Conservation (phyloP, 1,140 invertebrate species). For the Drosophila nigrodunni region DNA sequence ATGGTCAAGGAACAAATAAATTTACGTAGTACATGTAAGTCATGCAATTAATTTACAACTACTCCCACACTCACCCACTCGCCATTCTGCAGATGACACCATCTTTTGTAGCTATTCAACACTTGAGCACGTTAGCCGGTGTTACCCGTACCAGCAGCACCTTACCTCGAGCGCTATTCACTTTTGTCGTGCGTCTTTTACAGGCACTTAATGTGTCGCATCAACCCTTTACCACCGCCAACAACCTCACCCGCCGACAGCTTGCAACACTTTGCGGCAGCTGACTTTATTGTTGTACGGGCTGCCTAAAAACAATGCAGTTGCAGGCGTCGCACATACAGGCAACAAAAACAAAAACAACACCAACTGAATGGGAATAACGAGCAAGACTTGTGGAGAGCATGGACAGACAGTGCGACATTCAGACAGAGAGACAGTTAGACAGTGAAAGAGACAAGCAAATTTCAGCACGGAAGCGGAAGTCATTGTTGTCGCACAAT, state of each 20-base stretch:
- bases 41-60: neutral
- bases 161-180: constrained; percentile 49
- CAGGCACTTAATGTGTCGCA: constrained; percentile 75
- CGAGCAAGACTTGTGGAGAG: constrained; percentile 29
- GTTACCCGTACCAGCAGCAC: constrained; percentile 5
- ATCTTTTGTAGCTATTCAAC: constrained; percentile 37
- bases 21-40: too few species aligned
- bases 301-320: constrained; percentile 68
- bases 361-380: constrained; percentile 15
- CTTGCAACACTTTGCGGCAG: constrained; percentile 12
- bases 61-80: neutral
- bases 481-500: constrained; percentile 84
- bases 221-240: neutral
- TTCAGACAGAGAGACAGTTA: constrained; percentile 11
- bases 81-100: constrained; percentile 12
- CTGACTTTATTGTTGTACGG: constrained; percentile 39
- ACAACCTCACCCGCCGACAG: neutral
- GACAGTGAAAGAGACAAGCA: constrained; percentile 45
- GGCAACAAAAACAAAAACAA: constrained; percentile 16
- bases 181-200: constrained; percentile 72
- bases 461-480: constrained; percentile 83
- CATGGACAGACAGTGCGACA: constrained; percentile 1
- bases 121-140: constrained; percentile 73
- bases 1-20: too few species aligned
- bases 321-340: constrained; percentile 42